Conservation (phyloP, 2,797 vertebrate genomes). For the Hozukius guyotensis region DNA sequence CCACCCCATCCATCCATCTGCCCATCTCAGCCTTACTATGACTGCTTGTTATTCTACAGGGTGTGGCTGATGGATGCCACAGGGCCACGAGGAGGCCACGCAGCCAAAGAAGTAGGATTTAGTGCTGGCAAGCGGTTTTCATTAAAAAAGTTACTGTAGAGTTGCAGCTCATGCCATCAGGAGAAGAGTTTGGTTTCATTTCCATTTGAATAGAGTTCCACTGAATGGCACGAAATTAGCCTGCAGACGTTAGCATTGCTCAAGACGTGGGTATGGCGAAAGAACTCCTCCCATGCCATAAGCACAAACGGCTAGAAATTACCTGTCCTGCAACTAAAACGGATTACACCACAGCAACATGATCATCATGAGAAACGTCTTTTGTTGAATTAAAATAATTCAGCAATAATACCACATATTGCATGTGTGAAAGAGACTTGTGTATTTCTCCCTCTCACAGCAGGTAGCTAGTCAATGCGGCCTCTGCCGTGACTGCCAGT, state of each 20-base stretch:
- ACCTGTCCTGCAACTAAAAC: background rate
- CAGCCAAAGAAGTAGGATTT: conserved; percentile 1
- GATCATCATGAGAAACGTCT: background rate
- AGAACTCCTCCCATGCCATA: background rate
- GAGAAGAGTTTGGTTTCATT: conserved; percentile 47
- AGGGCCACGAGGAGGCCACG: conserved; percentile 38
- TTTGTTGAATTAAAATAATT: background rate
- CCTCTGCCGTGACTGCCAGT: conserved; percentile 35
- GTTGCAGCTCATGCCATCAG: conserved; percentile 6
- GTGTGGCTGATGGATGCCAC: conserved; percentile 57
- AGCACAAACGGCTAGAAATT: background rate
- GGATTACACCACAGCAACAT: background rate
- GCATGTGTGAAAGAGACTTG: background rate
- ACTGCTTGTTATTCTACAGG: conserved; percentile 62
- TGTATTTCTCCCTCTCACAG: conserved; percentile 22
- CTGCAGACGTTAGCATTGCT: background rate
- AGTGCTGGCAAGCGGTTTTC: conserved; percentile 21
- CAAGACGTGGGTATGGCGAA: background rate
- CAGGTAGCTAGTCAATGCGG: conserved; percentile 4
- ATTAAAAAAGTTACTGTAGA: conserved; percentile 28
- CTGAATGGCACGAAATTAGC: background rate
- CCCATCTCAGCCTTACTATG: conserved; percentile 15
- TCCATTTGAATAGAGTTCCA: conserved; percentile 2
- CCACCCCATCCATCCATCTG: conserved; percentile 13
- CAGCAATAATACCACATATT: background rate